Conservation (phyloP, 1,140 invertebrate species). For the Capitella teleta region DNA sequence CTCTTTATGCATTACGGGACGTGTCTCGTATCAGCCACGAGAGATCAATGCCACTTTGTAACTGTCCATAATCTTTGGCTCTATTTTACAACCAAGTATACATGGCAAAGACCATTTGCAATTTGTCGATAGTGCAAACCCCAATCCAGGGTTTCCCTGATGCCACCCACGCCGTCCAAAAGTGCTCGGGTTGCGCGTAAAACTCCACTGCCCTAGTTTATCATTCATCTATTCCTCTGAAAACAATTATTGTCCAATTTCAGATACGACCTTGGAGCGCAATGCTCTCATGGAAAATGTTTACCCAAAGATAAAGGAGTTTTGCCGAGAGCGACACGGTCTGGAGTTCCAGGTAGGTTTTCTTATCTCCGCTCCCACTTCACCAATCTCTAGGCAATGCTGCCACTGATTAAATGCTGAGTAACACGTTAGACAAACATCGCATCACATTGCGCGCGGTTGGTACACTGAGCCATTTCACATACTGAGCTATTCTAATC, state of each 20-base stretch:
- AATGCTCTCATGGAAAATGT: slow-evolving; percentile 97
- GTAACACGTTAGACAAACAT: no score
- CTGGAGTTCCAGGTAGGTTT: slow-evolving; percentile 85
- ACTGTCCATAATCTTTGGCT: no score
- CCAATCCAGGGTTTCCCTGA: neutral
- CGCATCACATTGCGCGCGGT: no score
- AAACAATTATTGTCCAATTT: slow-evolving; percentile 12
- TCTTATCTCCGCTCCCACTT: no score
- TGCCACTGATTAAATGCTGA: no score
- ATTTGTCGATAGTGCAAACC: neutral
- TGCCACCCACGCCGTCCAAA: neutral
- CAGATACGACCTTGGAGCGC: slow-evolving; percentile 93
- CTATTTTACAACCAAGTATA: neutral
- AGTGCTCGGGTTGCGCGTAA: neutral
- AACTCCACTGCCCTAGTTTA: neutral
- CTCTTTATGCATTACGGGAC: no score
- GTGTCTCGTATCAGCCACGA: no score
- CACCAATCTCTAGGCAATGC: no score
- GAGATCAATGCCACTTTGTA: no score
- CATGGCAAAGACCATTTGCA: neutral
- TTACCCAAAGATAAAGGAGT: slow-evolving; percentile 93
- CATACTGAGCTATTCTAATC: neutral
- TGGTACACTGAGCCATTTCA: no score
- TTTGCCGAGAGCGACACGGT: slow-evolving; percentile 91
- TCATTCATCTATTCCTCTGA: neutral